These are phyloP conservation scores for Hemaris fuciformis DNA, from an alignment of 2,888 invertebrate genomes.

Conservation along the genomic window DNA sequence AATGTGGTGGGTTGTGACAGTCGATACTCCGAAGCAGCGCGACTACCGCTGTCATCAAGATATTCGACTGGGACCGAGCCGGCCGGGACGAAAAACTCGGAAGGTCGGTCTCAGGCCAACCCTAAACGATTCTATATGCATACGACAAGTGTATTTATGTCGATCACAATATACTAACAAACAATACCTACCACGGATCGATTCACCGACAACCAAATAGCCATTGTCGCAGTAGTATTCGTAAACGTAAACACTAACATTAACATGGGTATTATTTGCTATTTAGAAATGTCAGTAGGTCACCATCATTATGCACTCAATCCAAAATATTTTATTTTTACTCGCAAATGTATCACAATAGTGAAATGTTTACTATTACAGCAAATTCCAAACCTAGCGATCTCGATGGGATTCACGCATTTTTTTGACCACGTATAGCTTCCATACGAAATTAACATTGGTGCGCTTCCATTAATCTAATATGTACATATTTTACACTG, in stretches of 20 bases:
- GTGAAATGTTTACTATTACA: not conserved
- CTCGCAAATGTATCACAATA: no score
- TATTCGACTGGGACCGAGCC: constrained; percentile 96
- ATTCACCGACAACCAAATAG: not conserved
- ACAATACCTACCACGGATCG: not conserved
- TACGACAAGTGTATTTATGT: not conserved
- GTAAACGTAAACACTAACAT: not conserved
- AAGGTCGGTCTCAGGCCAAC: constrained; percentile 83
- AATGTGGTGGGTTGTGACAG: constrained; percentile 72
- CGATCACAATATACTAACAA: not conserved
- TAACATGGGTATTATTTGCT: not conserved
- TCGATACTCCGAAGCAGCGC: constrained; percentile 64
- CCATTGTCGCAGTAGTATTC: not conserved
- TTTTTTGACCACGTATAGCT: not conserved
- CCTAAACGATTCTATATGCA: not conserved
- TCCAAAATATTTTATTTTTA: not conserved
- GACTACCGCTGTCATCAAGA: constrained; percentile 75
- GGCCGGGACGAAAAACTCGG: constrained; percentile 96
- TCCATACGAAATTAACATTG: not conserved
- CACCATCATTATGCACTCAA: not conserved
- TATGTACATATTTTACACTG: not conserved
- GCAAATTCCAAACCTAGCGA: not conserved
- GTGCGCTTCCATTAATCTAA: not conserved
- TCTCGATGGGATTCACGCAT: not conserved
- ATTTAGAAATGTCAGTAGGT: not conserved